Percentiles rank a stretch among this genome's conserved stretches.
These are phyloP conservation scores for Neria commutata DNA, from an alignment of 2,888 invertebrate genomes.

Conservation along the genomic window DNA sequence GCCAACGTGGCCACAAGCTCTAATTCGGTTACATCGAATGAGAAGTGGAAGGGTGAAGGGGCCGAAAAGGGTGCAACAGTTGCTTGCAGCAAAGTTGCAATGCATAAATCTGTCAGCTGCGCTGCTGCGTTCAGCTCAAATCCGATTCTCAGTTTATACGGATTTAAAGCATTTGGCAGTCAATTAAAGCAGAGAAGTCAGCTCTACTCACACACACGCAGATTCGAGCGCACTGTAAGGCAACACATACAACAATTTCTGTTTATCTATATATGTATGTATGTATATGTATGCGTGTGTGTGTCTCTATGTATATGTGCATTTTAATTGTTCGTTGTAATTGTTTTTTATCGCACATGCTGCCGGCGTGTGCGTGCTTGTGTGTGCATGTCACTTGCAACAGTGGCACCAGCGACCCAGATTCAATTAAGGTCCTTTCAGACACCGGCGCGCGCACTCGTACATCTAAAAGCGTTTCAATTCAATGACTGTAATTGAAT, in stretches of 20 bases:
- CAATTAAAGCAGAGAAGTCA: too few relatives aligned
- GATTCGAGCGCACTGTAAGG: too few relatives aligned
- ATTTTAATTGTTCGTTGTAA: neutral
- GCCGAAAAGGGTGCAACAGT: too few relatives aligned
- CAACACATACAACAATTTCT: too few relatives aligned
- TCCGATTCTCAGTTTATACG: neutral
- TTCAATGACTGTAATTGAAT: conserved; percentile 22
- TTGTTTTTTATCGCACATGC: conserved; percentile 3
- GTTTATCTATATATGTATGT: neutral
- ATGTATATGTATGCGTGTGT: neutral
- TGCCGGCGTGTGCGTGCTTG: neutral
- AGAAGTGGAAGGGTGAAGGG: too few relatives aligned
- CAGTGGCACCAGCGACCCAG: neutral
- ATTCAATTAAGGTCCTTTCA: neutral
- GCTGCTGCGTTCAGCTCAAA: too few relatives aligned
- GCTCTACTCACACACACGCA: too few relatives aligned
- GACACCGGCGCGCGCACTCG: conserved; percentile 4
- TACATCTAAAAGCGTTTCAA: conserved; percentile 15
- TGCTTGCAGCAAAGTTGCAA: too few relatives aligned
- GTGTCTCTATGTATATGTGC: neutral
- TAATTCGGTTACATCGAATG: too few relatives aligned
- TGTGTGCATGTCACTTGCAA: neutral
- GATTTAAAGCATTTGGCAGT: conserved; percentile 4
- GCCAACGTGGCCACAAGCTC: too few relatives aligned
- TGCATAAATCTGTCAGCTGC: too few relatives aligned